A percentile compares a stretch with the other conserved stretches of the same genome.
Conservation (phyloP, 2,113 vertebrate genomes). For the Thunnus maccoyii region DNA sequence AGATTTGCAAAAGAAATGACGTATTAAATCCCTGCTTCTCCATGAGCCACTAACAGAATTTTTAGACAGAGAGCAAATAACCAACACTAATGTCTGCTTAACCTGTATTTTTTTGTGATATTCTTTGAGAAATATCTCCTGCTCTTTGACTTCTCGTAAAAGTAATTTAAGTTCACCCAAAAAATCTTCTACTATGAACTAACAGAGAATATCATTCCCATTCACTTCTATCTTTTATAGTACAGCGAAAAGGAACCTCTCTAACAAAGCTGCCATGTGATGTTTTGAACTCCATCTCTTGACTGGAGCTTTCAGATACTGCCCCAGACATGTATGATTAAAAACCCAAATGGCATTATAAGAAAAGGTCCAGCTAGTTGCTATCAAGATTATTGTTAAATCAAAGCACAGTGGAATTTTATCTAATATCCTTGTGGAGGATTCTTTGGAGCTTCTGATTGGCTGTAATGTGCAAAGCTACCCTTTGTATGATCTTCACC, state of each 20-base stretch:
- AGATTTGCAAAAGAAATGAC: slow-evolving; percentile 22
- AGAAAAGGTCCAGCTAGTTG: slow-evolving; percentile 19
- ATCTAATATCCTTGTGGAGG: slow-evolving; percentile 45
- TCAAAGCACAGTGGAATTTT: slow-evolving; percentile 44
- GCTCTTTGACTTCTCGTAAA: slow-evolving; percentile 39
- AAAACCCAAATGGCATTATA: slow-evolving; percentile 16
- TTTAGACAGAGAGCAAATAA: slow-evolving; percentile 21
- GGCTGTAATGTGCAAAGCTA: slow-evolving; percentile 14
- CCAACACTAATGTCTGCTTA: slow-evolving; percentile 31
- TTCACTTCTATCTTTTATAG: not conserved
- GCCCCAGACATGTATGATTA: slow-evolving; percentile 25
- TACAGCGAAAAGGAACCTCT: not conserved
- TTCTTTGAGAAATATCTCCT: slow-evolving; percentile 25
- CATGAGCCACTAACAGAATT: not conserved
- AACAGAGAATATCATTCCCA: slow-evolving; percentile 26
- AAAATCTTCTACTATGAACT: slow-evolving; percentile 51
- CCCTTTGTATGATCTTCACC: slow-evolving; percentile 31
- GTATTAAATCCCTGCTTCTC: not conserved
- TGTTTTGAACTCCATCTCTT: slow-evolving; percentile 6
- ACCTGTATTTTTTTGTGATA: slow-evolving; percentile 14
- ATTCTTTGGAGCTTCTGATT: slow-evolving; percentile 13
- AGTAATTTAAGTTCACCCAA: slow-evolving; percentile 56
- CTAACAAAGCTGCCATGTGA: not conserved
- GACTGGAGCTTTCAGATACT: slow-evolving; percentile 8
- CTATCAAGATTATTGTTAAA: slow-evolving; percentile 46